Evolutionary conservation across 2,113 vertebrate species (phyloP).

Genomic region (Pimephales promelas): DNA sequence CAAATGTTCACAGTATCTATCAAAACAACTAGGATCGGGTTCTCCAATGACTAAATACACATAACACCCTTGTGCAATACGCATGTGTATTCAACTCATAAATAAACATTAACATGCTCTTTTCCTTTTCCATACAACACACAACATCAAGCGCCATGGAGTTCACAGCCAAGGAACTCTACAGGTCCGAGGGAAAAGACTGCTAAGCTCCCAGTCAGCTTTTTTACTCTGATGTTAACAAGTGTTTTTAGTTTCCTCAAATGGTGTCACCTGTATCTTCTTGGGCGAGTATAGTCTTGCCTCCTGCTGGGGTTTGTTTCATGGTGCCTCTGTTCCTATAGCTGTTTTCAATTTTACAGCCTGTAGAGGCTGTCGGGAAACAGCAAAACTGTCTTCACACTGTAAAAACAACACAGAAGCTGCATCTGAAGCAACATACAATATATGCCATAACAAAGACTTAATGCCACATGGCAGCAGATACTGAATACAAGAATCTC

Average conservation of each 20-base stretch:
- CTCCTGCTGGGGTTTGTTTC: conserved; percentile 23
- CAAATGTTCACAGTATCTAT: neutral
- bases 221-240: conserved; percentile 9
- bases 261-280: conserved; percentile 33
- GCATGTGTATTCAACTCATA: neutral
- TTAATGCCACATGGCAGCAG: neutral
- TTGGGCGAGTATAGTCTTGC: conserved; percentile 12
- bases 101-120: conserved; percentile 6
- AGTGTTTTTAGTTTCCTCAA: conserved; percentile 19
- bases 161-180: conserved; percentile 12
- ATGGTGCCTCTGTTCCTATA: conserved; percentile 18
- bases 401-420: neutral
- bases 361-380: conserved; percentile 8
- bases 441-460: neutral
- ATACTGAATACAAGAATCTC: neutral
- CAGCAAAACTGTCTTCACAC: neutral
- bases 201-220: neutral
- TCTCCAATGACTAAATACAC: conserved; percentile 5
- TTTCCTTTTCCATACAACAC: neutral
- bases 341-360: neutral
- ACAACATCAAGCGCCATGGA: neutral
- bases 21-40: neutral
- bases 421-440: neutral
- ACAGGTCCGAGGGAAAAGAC: conserved; percentile 19
- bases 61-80: conserved; percentile 19